Evolutionary conservation across 2,888 invertebrate species (phyloP), one percentile per base, ranked within the genome.

Genomic region (Parthenolecanium corni): DNA sequence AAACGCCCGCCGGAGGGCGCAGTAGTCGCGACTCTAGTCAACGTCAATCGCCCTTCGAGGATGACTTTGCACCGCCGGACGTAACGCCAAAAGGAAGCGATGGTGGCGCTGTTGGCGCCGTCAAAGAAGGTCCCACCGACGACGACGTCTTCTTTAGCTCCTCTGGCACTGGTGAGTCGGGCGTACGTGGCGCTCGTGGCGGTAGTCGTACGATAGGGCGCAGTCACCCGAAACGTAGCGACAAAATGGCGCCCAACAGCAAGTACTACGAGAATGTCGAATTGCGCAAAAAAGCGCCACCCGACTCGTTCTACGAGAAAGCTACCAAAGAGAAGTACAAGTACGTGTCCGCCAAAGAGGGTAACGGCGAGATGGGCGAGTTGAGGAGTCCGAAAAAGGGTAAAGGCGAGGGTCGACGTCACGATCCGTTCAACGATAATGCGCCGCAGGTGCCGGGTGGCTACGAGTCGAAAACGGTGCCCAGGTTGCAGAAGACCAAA

Each of bases 31-130:
- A 52, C 2, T 58, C 64, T 52, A 65, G 65, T 58, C 63, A 76
- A 74, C 74, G 78, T 75, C 70, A 77, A 73, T 74, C 75, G 38
- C 75, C 80, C 68, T 85, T 85, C 72, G 85, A 85, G 70, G 85
- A 86, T 71, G 85, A 85, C 72, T 86, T 86, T 68, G 79, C 82
- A 1, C 72, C 76, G 51, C 71, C 71, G 14, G 73, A 74, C 54
- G 70, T 67, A 1, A 62, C 44, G 14, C 57, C 44, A 20, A 46
- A 57, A 68, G 66, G 71, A 70, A 62, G 67, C 67, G 64, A 69
- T 18, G 54, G 12, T 65, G 64, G 49, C 1, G 53, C 56, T 14
- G 38, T 42, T 36, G 56, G 51, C 31, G 40, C 54, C 31, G 62
- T 51, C 12, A 53, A 51, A n/a, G 51, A 49, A 23, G 44, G 56